Percentiles rank a stretch among this genome's conserved stretches.
These are phyloP conservation scores for Stegophylla sp. DNA, from an alignment of 2,888 invertebrate genomes.

Conservation along the genomic window DNA sequence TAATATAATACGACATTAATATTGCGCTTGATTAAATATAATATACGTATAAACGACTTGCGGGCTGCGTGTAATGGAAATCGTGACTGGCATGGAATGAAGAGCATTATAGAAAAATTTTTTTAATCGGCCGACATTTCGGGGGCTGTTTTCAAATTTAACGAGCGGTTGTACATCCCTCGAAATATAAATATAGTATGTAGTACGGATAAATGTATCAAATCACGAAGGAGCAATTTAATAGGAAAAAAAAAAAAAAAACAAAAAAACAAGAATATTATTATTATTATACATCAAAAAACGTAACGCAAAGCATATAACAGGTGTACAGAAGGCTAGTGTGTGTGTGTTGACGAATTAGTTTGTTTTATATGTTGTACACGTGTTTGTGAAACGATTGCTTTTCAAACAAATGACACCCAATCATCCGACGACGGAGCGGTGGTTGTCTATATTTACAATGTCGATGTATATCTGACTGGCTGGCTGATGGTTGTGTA, in stretches of 20 bases:
- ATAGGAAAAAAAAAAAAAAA: background rate
- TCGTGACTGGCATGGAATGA: background rate
- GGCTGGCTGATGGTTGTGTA: background rate
- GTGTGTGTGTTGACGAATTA: background rate
- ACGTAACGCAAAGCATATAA: background rate
- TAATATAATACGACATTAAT: background rate
- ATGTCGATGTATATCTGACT: background rate
- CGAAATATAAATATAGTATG: too few relatives aligned
- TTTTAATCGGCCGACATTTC: background rate
- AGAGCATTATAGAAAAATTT: background rate
- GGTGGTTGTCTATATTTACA: background rate
- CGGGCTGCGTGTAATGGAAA: background rate
- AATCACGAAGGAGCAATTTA: background rate
- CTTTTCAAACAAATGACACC: constrained; percentile 19
- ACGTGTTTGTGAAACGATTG: background rate
- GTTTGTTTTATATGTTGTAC: background rate
- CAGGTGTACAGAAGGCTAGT: too few relatives aligned
- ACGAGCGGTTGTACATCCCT: background rate
- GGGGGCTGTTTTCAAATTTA: background rate
- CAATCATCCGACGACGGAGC: too few relatives aligned
- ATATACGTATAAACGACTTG: background rate
- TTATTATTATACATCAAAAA: background rate
- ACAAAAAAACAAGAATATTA: background rate
- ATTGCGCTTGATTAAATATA: too few relatives aligned
- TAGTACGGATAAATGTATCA: background rate